A percentile compares a stretch with the other conserved stretches of the same genome.
phyloP scores from a whole-genome alignment of 1,140 invertebrate genomes.

The Ganaspis sp. region DNA sequence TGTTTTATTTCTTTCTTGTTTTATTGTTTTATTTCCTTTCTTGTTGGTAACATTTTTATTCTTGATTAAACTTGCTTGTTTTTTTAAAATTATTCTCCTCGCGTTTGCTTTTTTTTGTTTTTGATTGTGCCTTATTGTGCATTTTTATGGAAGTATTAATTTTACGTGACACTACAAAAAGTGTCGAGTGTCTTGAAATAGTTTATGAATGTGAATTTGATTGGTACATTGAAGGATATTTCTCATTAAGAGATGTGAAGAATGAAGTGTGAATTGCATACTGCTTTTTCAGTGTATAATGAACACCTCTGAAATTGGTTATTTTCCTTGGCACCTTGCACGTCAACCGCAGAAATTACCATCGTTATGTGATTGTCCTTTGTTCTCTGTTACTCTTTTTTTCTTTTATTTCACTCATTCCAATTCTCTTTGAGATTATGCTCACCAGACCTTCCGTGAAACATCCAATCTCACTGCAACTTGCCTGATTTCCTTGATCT shows the following conservation, averaged over 20 bases:
- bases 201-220: background rate
- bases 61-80: too few species aligned
- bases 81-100: too few species aligned
- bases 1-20: too few species aligned
- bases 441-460: background rate
- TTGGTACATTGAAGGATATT: constrained; percentile 29
- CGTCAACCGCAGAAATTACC: constrained; percentile 70
- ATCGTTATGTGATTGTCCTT: constrained; percentile 68
- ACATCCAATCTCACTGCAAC: background rate
- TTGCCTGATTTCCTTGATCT: background rate
- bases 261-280: constrained; percentile 52
- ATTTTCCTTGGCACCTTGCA: constrained; percentile 65
- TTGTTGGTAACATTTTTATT: too few species aligned
- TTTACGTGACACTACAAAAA: background rate
- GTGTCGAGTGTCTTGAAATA: background rate
- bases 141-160: background rate
- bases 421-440: background rate
- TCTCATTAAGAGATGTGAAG: constrained; percentile 60
- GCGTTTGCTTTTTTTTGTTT: too few species aligned
- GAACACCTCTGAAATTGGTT: constrained; percentile 71
- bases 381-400: constrained; percentile 55
- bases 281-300: constrained; percentile 49
- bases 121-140: too few species aligned
- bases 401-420: background rate
- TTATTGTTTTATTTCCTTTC: too few species aligned